phyloP scores from a whole-genome alignment of 1,140 invertebrate species.

The Drosophila obscura region DNA sequence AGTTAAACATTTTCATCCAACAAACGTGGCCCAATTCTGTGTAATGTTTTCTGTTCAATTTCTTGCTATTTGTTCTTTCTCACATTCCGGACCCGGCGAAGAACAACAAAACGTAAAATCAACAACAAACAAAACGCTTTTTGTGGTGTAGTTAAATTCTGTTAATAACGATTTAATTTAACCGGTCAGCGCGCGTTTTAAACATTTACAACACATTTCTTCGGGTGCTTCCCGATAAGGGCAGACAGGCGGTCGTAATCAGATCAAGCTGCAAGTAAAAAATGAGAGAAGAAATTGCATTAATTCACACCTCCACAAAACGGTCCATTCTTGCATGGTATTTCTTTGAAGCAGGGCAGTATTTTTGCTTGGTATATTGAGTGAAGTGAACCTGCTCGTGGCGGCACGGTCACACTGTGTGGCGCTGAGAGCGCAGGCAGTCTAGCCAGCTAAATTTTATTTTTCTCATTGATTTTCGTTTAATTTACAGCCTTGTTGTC shows the following conservation, averaged over 20 bases:
- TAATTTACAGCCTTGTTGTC: constrained; percentile 20
- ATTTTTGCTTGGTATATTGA: constrained; percentile 58
- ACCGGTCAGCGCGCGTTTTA: constrained; percentile 45
- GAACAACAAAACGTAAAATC: constrained; percentile 18
- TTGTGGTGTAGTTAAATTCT: constrained; percentile 48
- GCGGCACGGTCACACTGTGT: constrained; percentile 52
- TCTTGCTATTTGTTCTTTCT: constrained; percentile 1
- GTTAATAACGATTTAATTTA: constrained; percentile 36
- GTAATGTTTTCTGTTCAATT: constrained; percentile 32
- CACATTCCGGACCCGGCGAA: constrained; percentile 31
- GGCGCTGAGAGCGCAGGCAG: constrained; percentile 3
- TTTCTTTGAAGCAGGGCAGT: constrained; percentile 25
- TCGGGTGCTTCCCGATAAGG: too few relatives aligned
- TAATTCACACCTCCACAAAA: constrained; percentile 1
- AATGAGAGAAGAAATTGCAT: neutral
- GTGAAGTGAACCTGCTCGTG: neutral
- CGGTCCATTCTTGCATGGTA: too few relatives aligned
- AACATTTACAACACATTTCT: constrained; percentile 13
- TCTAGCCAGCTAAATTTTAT: constrained; percentile 19
- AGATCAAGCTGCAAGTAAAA: constrained; percentile 8
- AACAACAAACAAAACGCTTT: constrained; percentile 3
- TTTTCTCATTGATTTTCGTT: constrained; percentile 57
- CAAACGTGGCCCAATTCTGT: constrained; percentile 35
- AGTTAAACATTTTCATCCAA: constrained; percentile 72
- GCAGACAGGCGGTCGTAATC: neutral